phyloP scores from a whole-genome alignment of 1,140 invertebrate genomes.

The Cyclina sinensis region DNA sequence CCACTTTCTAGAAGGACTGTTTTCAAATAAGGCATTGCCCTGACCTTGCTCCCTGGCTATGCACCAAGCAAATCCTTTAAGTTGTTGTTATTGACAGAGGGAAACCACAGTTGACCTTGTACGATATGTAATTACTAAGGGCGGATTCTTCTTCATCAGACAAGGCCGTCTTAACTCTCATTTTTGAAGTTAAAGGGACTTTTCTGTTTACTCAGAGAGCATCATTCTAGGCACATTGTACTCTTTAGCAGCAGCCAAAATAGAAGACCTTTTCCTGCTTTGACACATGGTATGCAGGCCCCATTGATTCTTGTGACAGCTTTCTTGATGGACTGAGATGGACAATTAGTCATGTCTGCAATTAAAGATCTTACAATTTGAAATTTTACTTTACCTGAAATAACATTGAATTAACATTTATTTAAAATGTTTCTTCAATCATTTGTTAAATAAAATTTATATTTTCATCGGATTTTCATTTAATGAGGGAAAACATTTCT shows the following conservation, averaged over 20 bases:
- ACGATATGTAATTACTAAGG: constrained; percentile 32
- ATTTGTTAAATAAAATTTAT: too few relatives aligned
- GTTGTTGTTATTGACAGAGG: not conserved
- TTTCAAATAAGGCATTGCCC: not conserved
- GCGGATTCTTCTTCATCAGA: constrained; percentile 23
- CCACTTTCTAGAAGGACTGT: constrained; percentile 20
- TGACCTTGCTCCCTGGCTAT: constrained; percentile 18
- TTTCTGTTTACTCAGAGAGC: constrained; percentile 13
- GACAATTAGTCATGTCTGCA: not conserved
- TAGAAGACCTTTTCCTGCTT: not conserved
- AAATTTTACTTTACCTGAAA: too few relatives aligned
- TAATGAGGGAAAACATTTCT: too few relatives aligned
- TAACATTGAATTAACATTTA: too few relatives aligned
- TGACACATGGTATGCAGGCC: not conserved
- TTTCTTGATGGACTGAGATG: constrained; percentile 31
- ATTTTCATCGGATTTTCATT: too few relatives aligned
- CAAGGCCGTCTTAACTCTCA: constrained; percentile 10
- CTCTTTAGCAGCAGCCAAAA: constrained; percentile 25
- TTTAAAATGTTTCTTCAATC: too few relatives aligned
- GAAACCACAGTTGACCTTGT: constrained; percentile 53
- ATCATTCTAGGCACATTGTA: not conserved
- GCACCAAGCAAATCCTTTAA: constrained; percentile 40
- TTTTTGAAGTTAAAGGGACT: not conserved
- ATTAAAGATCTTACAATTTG: too few relatives aligned
- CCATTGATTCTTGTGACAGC: constrained; percentile 33